Conservation (phyloP, 2,113 vertebrate species). For the Galemys pyrenaicus region DNA sequence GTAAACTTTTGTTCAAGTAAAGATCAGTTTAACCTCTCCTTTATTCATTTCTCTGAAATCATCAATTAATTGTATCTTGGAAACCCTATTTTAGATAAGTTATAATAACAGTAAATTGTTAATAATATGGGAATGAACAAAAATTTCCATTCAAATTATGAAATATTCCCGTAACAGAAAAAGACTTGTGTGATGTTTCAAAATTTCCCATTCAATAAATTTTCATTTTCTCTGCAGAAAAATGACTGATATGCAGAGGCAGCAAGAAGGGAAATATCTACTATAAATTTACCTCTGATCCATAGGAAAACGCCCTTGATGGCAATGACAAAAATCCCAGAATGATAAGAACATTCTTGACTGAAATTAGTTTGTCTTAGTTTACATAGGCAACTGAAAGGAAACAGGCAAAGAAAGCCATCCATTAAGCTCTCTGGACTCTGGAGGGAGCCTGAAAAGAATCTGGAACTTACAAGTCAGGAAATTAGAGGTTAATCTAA, state of each 20-base stretch:
- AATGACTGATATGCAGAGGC: neutral
- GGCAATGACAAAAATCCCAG: neutral
- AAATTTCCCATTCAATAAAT: conserved; percentile 50
- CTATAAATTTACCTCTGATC: neutral
- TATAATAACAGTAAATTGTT: neutral
- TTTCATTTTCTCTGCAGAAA: conserved; percentile 42
- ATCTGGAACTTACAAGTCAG: neutral
- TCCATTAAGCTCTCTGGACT: neutral
- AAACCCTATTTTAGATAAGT: conserved; percentile 3
- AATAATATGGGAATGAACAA: conserved; percentile 42
- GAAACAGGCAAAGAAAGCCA: neutral
- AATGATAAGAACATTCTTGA: neutral
- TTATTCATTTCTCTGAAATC: conserved; percentile 22
- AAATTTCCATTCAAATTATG: neutral
- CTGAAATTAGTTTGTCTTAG: neutral
- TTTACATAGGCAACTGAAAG: neutral
- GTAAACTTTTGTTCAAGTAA: neutral
- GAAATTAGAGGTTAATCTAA: neutral
- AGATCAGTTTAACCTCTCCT: neutral
- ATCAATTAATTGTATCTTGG: neutral
- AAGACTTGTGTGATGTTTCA: neutral
- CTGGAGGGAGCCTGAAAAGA: neutral
- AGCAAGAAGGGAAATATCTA: neutral
- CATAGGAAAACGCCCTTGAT: neutral
- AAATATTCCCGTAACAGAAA: neutral